These are phyloP conservation scores for Nilaparvata lugens DNA, from an alignment of 1,140 invertebrate species.

Conservation along the genomic window DNA sequence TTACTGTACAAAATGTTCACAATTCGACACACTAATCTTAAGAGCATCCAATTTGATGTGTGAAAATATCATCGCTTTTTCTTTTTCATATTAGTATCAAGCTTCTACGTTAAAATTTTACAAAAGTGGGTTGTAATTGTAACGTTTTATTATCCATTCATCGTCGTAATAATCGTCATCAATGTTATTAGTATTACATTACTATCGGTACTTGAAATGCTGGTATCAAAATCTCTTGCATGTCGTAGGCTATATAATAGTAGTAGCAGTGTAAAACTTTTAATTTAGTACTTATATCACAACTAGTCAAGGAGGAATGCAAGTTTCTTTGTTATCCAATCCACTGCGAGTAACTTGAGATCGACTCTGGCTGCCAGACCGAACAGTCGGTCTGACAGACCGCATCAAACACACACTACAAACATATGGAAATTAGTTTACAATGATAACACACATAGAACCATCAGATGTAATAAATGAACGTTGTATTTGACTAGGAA, in stretches of 20 bases:
- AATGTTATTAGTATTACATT: background rate
- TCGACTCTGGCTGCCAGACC: too few species aligned
- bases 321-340: constrained; percentile 8
- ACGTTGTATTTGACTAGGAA: constrained; percentile 28
- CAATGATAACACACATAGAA: constrained; percentile 24
- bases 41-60: constrained; percentile 21
- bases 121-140: constrained; percentile 18
- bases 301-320: constrained; percentile 26
- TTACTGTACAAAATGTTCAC: constrained; percentile 26
- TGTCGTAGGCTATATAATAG: constrained; percentile 19
- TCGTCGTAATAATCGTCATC: too few species aligned
- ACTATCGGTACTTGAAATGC: constrained; percentile 20
- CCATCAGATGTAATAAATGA: constrained; percentile 2
- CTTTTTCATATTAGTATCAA: constrained; percentile 22
- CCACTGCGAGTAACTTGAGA: too few species aligned
- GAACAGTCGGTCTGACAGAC: too few species aligned
- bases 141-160: constrained; percentile 12
- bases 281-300: constrained; percentile 27
- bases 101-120: constrained; percentile 23
- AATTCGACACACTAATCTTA: constrained; percentile 25
- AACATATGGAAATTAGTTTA: background rate
- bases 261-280: constrained; percentile 28
- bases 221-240: constrained; percentile 29
- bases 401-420: too few species aligned
- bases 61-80: constrained; percentile 27